Conservation (phyloP, 2,797 vertebrate genomes). For the Squalus acanthias region DNA sequence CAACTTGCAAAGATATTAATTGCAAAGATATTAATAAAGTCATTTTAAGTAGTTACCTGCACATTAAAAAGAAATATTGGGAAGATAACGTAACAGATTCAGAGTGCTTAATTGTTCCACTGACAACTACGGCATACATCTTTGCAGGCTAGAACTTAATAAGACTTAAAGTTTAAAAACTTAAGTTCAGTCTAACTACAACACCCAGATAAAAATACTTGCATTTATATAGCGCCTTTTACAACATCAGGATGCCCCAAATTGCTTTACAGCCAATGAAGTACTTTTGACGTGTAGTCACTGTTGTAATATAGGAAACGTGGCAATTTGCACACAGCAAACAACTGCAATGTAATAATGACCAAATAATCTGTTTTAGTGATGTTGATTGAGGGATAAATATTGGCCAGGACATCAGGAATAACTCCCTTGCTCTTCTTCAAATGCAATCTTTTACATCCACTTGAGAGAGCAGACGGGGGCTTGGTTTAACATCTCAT, state of each 20-base stretch:
- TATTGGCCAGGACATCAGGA: too few species aligned
- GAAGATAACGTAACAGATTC: background rate
- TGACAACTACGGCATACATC: background rate
- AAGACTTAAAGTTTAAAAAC: background rate
- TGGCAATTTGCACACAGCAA: background rate
- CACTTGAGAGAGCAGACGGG: background rate
- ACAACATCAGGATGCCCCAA: too few species aligned
- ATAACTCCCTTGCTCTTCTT: background rate
- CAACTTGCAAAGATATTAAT: constrained; percentile 51
- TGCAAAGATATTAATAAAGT: background rate
- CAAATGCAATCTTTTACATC: background rate
- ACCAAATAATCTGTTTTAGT: background rate
- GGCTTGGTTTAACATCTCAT: background rate
- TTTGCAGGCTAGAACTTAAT: background rate
- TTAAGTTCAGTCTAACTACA: background rate
- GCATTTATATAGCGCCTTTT: too few species aligned
- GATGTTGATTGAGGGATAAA: background rate
- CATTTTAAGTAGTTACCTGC: background rate
- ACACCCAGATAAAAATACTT: background rate
- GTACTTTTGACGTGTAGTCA: background rate
- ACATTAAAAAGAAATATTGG: background rate
- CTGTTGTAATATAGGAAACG: background rate
- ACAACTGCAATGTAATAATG: background rate
- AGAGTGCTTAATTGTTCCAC: background rate
- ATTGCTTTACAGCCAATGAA: background rate